A percentile compares a stretch with the other conserved stretches of the same genome.
Evolutionary conservation across 2,888 invertebrate species (phyloP).

Genomic region (Epinotia bilunana): DNA sequence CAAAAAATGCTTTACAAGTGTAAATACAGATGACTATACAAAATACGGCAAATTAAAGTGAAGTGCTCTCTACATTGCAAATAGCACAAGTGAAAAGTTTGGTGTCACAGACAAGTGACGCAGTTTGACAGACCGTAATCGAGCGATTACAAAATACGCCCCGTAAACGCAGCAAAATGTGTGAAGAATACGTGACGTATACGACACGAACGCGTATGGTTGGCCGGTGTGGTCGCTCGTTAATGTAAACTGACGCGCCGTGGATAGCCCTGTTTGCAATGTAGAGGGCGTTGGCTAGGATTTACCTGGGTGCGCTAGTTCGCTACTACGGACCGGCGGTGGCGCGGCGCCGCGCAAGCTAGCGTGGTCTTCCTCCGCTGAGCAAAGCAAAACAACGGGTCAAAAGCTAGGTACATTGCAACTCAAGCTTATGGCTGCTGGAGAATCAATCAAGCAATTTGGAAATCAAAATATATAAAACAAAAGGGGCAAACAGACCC

Average conservation of each 20-base stretch:
- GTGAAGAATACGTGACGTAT: too few species aligned
- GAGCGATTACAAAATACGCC: too few species aligned
- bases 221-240: too few species aligned
- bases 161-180: too few species aligned
- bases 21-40: not conserved
- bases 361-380: slow-evolving; percentile 91
- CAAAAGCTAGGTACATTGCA: slow-evolving; percentile 45
- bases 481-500: slow-evolving; percentile 2
- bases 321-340: slow-evolving; percentile 62
- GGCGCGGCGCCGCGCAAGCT: slow-evolving; percentile 71
- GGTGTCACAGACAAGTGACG: not conserved
- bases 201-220: too few species aligned
- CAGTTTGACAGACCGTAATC: not conserved
- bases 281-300: slow-evolving; percentile 50
- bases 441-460: slow-evolving; percentile 20
- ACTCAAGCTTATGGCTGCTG: slow-evolving; percentile 11
- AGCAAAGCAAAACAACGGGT: slow-evolving; percentile 64
- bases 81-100: not conserved
- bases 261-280: not conserved
- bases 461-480: slow-evolving; percentile 12
- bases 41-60: slow-evolving; percentile 59
- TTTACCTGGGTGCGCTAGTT: slow-evolving; percentile 69
- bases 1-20: too few species aligned
- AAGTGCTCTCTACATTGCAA: slow-evolving; percentile 6
- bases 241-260: not conserved